Base-by-base conservation (phyloP, 2,113 vertebrate genomes). In the Cynopterus brachyotis region DNA sequence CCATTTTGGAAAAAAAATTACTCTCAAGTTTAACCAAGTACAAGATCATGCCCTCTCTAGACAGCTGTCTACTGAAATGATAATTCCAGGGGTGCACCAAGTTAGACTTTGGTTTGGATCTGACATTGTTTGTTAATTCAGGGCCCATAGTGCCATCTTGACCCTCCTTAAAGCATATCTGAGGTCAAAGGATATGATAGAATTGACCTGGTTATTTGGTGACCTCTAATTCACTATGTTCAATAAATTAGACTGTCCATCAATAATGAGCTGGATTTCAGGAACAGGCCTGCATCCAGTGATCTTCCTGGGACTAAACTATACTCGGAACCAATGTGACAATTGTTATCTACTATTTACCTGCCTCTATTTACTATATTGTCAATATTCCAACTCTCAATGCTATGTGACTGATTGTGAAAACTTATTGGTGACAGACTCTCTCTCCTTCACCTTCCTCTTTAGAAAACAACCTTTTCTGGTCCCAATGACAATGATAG, bases 401-500 rank as follows among this genome's bases (percentile, higher is more conserved):
- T 85, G 20, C 20, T 75, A 6, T 19, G 7, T 53, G 69, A 53
- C 4, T 69, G n/a, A 80, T 69, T 11, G 50, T 45, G 22, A 89
- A 89, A 95, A 83, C 37, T 45, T 53, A 89, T 19, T 62, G 20
- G 22, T 55, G 79, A 83, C 28, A 94, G n/a, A 84, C 20, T 86
- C 37, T 47, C 12, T 92, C 47, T 32, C 87, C 42, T 90, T 91
- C 42, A 76, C 16, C 66, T 88, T 83, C 53, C 59, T 96, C 30
- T 20, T 86, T 53, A 20, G 55, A 86, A 88, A 96, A 92, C 42
- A 69, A 80, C n/a, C 47, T 72, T 8, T 92, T 87, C 45, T 75
- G 53, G 19, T 42, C 20, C 67, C 45, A 37, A 53, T 79, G 57
- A 88, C 32, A 64, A 22, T 40, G 30, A 78, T 5, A 5, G 57